Evolutionary conservation across 2,888 invertebrate species (phyloP), one percentile per base, ranked within the genome.

Genomic region (Cataglyphis livida): DNA sequence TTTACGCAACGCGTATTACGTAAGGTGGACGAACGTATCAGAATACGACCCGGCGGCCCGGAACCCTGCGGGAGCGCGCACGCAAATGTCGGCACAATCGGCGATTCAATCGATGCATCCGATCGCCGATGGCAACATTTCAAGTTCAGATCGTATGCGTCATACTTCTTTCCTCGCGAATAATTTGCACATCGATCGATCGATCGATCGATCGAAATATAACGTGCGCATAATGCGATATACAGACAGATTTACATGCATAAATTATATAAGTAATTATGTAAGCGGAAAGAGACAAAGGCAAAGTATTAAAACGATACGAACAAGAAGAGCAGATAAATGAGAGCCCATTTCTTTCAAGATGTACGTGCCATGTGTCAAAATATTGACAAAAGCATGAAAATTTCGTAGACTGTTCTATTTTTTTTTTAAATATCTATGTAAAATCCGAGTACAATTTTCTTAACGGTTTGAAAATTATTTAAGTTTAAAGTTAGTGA

Each of bases 1-100:
- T 91, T 93, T 92, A 92, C 92, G 93, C 91, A 95, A 95, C 94
- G 76, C 62, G 78, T 92, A 91, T 94, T 93, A 91, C 91, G 91
- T 90, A 93, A 93, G 88, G 87, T 81, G 70, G 87, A 83, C 85
- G 90, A 81, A 89, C 89, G 86, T 90, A 91, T 90, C 92, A 88
- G 89, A 85, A 90, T 85, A 84, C 89, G 86, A 82, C 74, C 84
- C 89, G 48, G 85, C 61, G 68, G 76, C 82, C 71, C 85, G 74
- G 81, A 75, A 79, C 74, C 84, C 48, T 68, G 68, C 64, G 66
- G 57, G 44, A 9, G 75, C 71, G 54, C 51, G 38, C 68, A 81
- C 62, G 68, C 76, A 59, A 78, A 48, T 59, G 61, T 62, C 64
- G 73, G 62, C 32, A 35, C 70, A 59, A 44, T 81, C 86, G 87